Conservation (phyloP, 1,140 invertebrate species). For the Drosophila santomea region DNA sequence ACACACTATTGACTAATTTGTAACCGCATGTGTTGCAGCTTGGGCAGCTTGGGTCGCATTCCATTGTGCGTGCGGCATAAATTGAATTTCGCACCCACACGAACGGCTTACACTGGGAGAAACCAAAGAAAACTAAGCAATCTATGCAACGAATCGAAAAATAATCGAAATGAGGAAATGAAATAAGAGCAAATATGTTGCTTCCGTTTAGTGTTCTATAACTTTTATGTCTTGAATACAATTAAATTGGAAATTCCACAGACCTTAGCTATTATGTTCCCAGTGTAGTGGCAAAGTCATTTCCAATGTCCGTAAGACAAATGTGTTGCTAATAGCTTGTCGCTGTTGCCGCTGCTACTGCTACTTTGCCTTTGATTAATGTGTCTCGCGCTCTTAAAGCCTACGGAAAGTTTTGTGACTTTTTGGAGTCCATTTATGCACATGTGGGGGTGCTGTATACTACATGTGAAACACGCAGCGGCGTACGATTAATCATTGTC, state of each 20-base stretch:
- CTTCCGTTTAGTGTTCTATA: no score
- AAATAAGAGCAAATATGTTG: background rate
- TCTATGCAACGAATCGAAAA: no score
- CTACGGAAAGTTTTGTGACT: slow-evolving; percentile 63
- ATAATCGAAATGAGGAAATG: no score
- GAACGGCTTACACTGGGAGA: slow-evolving; percentile 5
- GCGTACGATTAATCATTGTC: slow-evolving; percentile 69
- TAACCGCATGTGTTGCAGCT: slow-evolving; percentile 72
- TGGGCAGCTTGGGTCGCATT: slow-evolving; percentile 55
- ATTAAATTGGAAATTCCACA: background rate
- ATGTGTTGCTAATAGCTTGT: slow-evolving; percentile 82
- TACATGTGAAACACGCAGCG: slow-evolving; percentile 39
- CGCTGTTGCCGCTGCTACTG: slow-evolving; percentile 53
- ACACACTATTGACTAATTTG: slow-evolving; percentile 79
- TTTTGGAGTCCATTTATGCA: slow-evolving; percentile 57
- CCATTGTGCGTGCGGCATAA: slow-evolving; percentile 59
- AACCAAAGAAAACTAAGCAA: background rate
- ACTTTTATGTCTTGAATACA: no score
- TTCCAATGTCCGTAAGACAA: slow-evolving; percentile 67
- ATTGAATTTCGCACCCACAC: slow-evolving; percentile 66
- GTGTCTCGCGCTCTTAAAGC: slow-evolving; percentile 56
- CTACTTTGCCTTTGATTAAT: slow-evolving; percentile 71
- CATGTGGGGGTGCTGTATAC: slow-evolving; percentile 1
- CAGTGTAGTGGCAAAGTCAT: slow-evolving; percentile 38
- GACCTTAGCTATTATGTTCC: background rate